Evolutionary conservation across 2,888 invertebrate genomes (phyloP).

Genomic region (Oligia fasciuncula): DNA sequence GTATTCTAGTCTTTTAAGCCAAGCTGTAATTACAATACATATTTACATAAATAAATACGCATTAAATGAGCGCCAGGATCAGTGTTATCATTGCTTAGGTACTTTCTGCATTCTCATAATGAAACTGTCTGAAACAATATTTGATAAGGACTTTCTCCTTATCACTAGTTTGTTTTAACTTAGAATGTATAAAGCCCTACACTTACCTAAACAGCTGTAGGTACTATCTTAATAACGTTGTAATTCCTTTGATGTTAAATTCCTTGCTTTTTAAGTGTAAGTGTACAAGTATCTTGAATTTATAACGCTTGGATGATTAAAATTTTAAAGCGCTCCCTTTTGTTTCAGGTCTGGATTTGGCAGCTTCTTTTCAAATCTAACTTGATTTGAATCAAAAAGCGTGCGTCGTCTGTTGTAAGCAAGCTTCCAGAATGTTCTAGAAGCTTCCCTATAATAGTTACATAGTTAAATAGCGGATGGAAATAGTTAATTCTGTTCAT

Average conservation of each 20-base stretch:
- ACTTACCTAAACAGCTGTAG: not conserved
- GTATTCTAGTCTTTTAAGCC: not conserved
- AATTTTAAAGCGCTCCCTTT: not conserved
- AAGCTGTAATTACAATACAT: not conserved
- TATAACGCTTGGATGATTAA: not conserved
- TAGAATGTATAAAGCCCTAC: not conserved
- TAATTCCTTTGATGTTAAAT: slow-evolving; percentile 10
- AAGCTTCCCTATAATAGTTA: too few species aligned
- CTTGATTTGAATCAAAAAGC: not conserved
- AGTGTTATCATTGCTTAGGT: slow-evolving; percentile 26
- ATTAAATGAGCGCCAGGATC: not conserved
- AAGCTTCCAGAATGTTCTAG: not conserved
- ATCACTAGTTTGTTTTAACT: slow-evolving; percentile 20
- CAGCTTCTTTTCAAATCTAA: not conserved
- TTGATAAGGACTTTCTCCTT: slow-evolving; percentile 25
- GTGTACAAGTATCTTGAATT: not conserved
- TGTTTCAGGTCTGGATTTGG: not conserved
- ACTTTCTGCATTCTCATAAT: slow-evolving; percentile 8
- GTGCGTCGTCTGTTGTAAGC: not conserved
- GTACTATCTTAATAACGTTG: not conserved
- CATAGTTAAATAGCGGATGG: too few species aligned
- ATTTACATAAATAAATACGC: slow-evolving; percentile 9
- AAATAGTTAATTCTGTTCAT: not conserved
- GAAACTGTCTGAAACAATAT: slow-evolving; percentile 19
- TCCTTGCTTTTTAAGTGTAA: not conserved